Percentiles rank a stretch among this genome's conserved stretches.
Conservation (phyloP, 2,888 invertebrate species). For the Trichacis sp. region DNA sequence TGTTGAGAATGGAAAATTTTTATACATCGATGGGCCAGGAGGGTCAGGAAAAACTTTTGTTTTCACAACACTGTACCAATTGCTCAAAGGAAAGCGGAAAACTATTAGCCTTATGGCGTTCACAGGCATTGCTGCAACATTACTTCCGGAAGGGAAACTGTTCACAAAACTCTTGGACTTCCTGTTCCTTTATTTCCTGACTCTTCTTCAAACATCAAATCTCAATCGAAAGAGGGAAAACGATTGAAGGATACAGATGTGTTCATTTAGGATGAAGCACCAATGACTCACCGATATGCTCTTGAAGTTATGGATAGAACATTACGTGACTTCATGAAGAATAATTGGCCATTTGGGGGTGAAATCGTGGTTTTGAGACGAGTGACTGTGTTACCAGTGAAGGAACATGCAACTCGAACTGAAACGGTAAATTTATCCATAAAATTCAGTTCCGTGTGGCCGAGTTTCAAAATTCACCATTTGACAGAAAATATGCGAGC, state of each 20-base stretch:
- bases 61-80: slow-evolving; percentile 22
- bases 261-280: too few relatives aligned
- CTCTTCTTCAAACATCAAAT: slow-evolving; percentile 38
- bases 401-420: slow-evolving; percentile 19
- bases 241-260: too few relatives aligned
- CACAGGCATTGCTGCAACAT: too few relatives aligned
- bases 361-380: slow-evolving; percentile 25
- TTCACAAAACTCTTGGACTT: slow-evolving; percentile 57
- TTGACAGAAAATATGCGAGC: too few relatives aligned
- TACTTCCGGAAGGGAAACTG: slow-evolving; percentile 60
- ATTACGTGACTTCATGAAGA: too few relatives aligned
- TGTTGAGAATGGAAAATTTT: neutral
- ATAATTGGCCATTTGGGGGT: slow-evolving; percentile 22
- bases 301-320: slow-evolving; percentile 40
- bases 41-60: too few relatives aligned
- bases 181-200: slow-evolving; percentile 45
- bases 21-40: too few relatives aligned
- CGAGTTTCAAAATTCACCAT: slow-evolving; percentile 1
- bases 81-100: too few relatives aligned
- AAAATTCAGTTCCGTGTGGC: slow-evolving; percentile 13
- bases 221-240: too few relatives aligned
- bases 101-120: too few relatives aligned
- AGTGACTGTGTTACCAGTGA: slow-evolving; percentile 21
- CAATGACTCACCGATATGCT: slow-evolving; percentile 43
- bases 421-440: slow-evolving; percentile 28